These are phyloP conservation scores for Bombus pyrosoma DNA, from an alignment of 1,140 invertebrate genomes.

Conservation along the genomic window DNA sequence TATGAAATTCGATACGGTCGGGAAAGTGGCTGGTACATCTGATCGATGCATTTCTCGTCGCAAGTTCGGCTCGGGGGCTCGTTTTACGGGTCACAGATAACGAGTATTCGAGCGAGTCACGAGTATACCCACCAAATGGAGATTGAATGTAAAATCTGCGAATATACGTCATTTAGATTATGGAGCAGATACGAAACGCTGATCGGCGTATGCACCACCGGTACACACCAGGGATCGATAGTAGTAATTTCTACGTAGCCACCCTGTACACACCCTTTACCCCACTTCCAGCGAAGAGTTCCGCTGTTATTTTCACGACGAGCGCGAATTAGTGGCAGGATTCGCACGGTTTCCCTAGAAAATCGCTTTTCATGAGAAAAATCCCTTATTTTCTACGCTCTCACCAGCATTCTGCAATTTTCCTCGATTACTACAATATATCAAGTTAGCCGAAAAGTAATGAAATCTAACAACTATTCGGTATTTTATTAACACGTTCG, in stretches of 20 bases:
- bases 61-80: conserved; percentile 21
- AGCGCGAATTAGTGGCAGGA: conserved; percentile 6
- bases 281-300: neutral
- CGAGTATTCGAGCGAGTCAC: conserved; percentile 28
- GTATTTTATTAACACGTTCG: too few relatives aligned
- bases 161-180: conserved; percentile 53
- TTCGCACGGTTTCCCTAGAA: conserved; percentile 1
- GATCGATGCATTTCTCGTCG: conserved; percentile 39
- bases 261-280: neutral
- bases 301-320: conserved; percentile 32
- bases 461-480: too few relatives aligned
- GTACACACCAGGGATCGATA: conserved; percentile 35
- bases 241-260: conserved; percentile 46
- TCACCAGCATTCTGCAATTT: too few relatives aligned
- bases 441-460: too few relatives aligned
- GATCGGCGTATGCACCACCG: conserved; percentile 39
- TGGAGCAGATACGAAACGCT: conserved; percentile 42
- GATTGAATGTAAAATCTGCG: conserved; percentile 54
- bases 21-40: neutral
- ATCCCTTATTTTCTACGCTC: too few relatives aligned
- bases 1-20: conserved; percentile 23
- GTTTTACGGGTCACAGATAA: conserved; percentile 51
- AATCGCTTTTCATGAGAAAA: neutral
- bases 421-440: too few relatives aligned
- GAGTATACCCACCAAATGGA: conserved; percentile 36